Conservation (phyloP, 1,140 invertebrate genomes). For the Aphaenogaster floridana region DNA sequence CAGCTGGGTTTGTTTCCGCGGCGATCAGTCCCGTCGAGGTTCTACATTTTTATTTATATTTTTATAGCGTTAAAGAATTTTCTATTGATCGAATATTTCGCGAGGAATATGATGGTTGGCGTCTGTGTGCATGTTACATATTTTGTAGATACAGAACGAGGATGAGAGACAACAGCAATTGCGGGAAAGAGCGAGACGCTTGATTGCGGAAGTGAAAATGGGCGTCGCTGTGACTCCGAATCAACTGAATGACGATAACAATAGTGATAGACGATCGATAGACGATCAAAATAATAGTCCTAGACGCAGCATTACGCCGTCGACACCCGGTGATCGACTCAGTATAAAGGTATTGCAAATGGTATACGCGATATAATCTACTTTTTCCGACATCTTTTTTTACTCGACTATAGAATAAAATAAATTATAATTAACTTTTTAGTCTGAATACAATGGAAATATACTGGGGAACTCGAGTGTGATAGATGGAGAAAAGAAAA, state of each 20-base stretch:
- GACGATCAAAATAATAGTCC: constrained; percentile 86
- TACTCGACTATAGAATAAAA: background rate
- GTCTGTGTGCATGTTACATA: constrained; percentile 17
- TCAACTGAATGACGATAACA: constrained; percentile 84
- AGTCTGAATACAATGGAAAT: constrained; percentile 86
- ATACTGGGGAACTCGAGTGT: constrained; percentile 79
- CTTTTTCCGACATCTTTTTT: constrained; percentile 13
- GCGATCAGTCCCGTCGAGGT: constrained; percentile 86
- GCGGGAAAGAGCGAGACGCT: constrained; percentile 94
- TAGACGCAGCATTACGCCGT: constrained; percentile 84
- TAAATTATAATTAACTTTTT: constrained; percentile 68
- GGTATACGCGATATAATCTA: background rate
- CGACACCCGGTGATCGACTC: constrained; percentile 83
- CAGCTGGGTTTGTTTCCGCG: constrained; percentile 80
- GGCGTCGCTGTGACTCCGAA: constrained; percentile 86
- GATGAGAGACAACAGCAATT: constrained; percentile 95
- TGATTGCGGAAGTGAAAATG: constrained; percentile 96
- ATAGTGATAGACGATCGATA: constrained; percentile 82
- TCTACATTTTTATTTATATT: constrained; percentile 63
- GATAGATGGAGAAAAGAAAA: constrained; percentile 85
- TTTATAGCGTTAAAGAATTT: constrained; percentile 23
- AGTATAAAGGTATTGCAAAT: constrained; percentile 81
- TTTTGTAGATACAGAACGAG: constrained; percentile 87
- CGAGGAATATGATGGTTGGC: constrained; percentile 10
- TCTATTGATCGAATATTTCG: background rate